Evolutionary conservation across 2,888 invertebrate genomes (phyloP).

Genomic region (Lepidocyrtoides sp.): DNA sequence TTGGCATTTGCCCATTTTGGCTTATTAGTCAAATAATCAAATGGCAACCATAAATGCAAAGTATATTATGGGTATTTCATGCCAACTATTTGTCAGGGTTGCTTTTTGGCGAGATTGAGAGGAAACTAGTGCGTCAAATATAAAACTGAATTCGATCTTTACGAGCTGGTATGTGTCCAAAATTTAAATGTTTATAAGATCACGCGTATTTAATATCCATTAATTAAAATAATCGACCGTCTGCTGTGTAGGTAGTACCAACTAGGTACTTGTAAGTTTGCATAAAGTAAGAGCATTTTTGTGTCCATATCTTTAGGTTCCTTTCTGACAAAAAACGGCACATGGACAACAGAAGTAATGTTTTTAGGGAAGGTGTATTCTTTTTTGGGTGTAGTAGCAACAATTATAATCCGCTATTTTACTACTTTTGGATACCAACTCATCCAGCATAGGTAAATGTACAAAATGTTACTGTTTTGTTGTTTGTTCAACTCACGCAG

Average conservation of each 20-base stretch:
- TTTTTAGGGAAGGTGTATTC: no score
- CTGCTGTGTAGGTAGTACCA: no score
- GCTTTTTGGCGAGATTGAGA: not conserved
- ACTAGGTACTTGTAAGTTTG: not conserved
- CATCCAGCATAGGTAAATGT: no score
- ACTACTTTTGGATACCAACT: not conserved
- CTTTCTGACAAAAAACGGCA: no score
- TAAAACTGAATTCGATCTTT: not conserved
- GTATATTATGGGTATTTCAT: not conserved
- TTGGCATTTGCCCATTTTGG: not conserved
- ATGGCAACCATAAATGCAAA: not conserved
- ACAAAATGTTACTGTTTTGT: no score
- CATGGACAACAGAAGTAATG: no score
- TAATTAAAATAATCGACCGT: not conserved
- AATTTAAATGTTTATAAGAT: not conserved
- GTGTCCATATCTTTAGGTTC: no score
- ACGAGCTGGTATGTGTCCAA: not conserved
- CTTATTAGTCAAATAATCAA: conserved; percentile 22
- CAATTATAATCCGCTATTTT: not conserved
- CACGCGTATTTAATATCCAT: not conserved
- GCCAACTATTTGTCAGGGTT: not conserved
- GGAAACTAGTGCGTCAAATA: not conserved
- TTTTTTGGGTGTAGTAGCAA: not conserved
- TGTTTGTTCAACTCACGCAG: conserved; percentile 2
- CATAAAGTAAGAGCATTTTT: no score